phyloP scores from a whole-genome alignment of 2,797 vertebrate species.

The Triplophysa bombifrons region DNA sequence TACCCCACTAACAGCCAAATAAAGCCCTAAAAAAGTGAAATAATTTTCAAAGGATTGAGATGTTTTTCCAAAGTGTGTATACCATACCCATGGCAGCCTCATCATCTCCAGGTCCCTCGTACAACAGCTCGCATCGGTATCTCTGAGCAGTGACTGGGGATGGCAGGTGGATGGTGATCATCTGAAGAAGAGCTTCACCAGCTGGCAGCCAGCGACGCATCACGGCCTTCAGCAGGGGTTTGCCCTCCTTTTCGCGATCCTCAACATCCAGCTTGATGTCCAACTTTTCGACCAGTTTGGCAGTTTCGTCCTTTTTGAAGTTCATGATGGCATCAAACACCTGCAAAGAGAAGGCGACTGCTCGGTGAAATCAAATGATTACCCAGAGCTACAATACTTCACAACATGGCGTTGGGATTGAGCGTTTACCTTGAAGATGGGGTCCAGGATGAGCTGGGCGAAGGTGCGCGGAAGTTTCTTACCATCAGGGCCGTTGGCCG shows the following conservation, averaged over 20 bases:
- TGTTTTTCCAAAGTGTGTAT: too few relatives aligned
- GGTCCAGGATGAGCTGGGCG: constrained; percentile 87
- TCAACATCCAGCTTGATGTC: constrained; percentile 90
- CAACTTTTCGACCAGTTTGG: constrained; percentile 87
- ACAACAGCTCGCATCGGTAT: constrained; percentile 65
- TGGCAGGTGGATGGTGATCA: constrained; percentile 97
- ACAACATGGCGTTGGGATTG: not conserved
- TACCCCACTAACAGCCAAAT: too few relatives aligned
- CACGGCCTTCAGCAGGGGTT: constrained; percentile 92
- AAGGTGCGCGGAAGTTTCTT: constrained; percentile 86
- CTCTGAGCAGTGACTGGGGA: constrained; percentile 94
- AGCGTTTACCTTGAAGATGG: constrained; percentile 87
- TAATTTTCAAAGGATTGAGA: too few relatives aligned
- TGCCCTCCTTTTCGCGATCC: constrained; percentile 92
- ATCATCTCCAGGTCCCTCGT: constrained; percentile 90
- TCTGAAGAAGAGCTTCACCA: constrained; percentile 91
- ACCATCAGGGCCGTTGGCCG: constrained; percentile 72
- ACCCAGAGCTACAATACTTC: constrained; percentile 55
- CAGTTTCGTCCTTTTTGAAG: constrained; percentile 87
- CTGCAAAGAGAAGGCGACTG: constrained; percentile 59
- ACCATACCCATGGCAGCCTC: constrained; percentile 89
- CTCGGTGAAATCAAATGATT: constrained; percentile 63
- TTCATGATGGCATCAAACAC: constrained; percentile 19
- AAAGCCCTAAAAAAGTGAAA: too few relatives aligned
- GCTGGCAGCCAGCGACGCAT: constrained; percentile 97